Base-by-base conservation (phyloP, 1,140 invertebrate genomes). In the Adelges cooleyi region DNA sequence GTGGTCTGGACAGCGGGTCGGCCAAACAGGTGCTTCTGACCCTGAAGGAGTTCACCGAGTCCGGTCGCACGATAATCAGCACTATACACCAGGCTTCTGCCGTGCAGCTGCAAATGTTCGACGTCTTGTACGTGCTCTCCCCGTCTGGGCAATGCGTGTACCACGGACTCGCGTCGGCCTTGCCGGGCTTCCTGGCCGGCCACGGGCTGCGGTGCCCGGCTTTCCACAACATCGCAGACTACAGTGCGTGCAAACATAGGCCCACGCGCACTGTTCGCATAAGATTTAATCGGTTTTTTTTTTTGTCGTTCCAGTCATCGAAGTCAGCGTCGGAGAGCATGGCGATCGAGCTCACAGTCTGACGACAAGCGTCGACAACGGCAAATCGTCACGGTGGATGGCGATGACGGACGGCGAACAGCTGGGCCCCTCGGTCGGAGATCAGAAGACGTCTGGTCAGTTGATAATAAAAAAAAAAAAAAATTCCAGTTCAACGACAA, bases 41-140 rank as follows among this genome's bases (percentile, higher is more conserved):
- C 27, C 67, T 80, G 20, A 71, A 80, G 70, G 75, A 76, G 8
- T 70, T 85, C 27, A 81, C 83, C 1, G 70, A 75, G 22, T 78
- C 79, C 13, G 82, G 83, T 0, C 73, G 81, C 36, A 83, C 82
- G 0, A 81, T 86, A 40, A 78, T 86, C 36, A 84, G 82, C 70
- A 85, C 83, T 11, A 84, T 86, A 67, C 84, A 86, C 73, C 84
- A 85, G 69, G 84, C 84, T 1, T 82, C 79, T 68, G 82, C 83
- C 20, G 78, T 81, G 67, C 74, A 84, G 9, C 84, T 86, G 73
- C 79, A 83, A 70, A 82, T 80, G 74, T 85, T 86, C 74, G 82
- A 85, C 71, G 76, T 81, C 73, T 70, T 85, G 5, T 84, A 84
- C 70, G 77, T 83, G 67, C 69, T 86, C 9, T 77, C 80, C 3